Conservation (phyloP, 2,113 vertebrate species). For the Corapipo altera region DNA sequence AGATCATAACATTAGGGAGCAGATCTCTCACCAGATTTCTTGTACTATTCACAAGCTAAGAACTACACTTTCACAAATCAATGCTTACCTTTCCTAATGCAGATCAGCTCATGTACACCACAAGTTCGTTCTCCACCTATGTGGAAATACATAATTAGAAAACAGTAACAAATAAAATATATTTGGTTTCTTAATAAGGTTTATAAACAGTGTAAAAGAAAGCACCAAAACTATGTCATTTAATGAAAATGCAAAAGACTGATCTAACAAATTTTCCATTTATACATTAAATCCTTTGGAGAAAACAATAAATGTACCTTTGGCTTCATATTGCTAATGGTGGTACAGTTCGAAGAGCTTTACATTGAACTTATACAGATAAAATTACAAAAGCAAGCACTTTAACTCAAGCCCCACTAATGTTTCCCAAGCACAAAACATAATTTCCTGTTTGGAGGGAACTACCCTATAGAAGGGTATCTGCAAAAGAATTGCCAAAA, state of each 20-base stretch:
- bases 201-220: not conserved
- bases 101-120: conserved; percentile 97
- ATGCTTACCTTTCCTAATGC: conserved; percentile 93
- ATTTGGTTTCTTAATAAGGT: not conserved
- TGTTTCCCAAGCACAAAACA: not conserved
- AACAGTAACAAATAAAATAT: not conserved
- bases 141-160: conserved; percentile 61
- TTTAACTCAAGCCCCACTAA: not conserved
- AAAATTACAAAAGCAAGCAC: not conserved
- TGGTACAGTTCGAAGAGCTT: not conserved
- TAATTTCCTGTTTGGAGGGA: not conserved
- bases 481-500: not conserved
- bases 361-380: not conserved
- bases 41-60: not conserved
- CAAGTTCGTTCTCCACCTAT: conserved; percentile 96
- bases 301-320: not conserved
- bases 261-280: not conserved
- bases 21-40: not conserved
- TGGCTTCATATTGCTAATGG: not conserved
- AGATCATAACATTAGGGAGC: not conserved
- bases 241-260: not conserved
- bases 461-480: not conserved
- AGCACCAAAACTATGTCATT: not conserved
- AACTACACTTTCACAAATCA: not conserved
- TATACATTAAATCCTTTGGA: not conserved